phyloP scores from a whole-genome alignment of 2,113 vertebrate genomes.

The Notechis scutatus region DNA sequence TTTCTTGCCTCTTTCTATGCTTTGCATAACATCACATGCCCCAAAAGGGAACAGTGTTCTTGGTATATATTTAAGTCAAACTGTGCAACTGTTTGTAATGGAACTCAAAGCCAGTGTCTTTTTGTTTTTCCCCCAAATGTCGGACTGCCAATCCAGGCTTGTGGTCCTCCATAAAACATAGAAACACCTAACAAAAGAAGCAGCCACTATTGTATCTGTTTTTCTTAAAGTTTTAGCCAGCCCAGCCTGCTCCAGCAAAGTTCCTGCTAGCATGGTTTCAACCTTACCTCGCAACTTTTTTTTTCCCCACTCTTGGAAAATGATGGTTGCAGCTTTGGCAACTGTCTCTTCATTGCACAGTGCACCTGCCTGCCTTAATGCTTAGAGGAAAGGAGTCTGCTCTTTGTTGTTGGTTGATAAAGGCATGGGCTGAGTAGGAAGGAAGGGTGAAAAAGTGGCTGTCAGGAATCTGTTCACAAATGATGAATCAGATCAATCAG shows the following conservation, averaged over 20 bases:
- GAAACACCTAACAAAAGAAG: not conserved
- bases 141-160: not conserved
- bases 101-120: not conserved
- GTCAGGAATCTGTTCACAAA: not conserved
- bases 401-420: not conserved
- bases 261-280: not conserved
- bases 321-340: not conserved
- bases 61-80: not conserved
- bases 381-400: not conserved
- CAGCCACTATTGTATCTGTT: not conserved
- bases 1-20: not conserved
- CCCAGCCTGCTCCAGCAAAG: not conserved
- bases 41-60: not conserved
- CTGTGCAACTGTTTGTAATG: not conserved
- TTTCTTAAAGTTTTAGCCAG: not conserved
- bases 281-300: not conserved
- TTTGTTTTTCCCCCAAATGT: not conserved
- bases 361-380: not conserved
- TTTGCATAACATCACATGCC: not conserved
- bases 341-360: not conserved
- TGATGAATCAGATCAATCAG: not conserved
- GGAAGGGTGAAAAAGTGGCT: not conserved
- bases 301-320: not conserved
- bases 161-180: not conserved
- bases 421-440: not conserved